phyloP scores from a whole-genome alignment of 2,797 vertebrate genomes.

The Syngnathus acus region DNA sequence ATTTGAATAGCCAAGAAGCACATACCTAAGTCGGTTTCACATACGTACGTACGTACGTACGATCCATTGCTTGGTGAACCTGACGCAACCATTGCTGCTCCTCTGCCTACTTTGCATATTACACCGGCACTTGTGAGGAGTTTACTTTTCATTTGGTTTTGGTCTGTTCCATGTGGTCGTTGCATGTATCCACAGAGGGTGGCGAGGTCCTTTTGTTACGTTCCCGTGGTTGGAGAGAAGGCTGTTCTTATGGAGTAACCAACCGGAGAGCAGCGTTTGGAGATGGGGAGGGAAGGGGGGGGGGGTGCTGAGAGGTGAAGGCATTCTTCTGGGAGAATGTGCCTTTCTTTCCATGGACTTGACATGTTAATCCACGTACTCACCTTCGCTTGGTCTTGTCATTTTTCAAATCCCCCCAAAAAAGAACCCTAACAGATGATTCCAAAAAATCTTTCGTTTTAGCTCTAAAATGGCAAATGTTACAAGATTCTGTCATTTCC shows the following conservation, averaged over 20 bases:
- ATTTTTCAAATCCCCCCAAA: background rate
- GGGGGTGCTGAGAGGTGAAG: background rate
- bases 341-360: background rate
- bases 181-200: slow-evolving; percentile 23
- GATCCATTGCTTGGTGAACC: no score
- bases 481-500: no score
- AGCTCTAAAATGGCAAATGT: no score
- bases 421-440: no score
- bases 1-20: background rate
- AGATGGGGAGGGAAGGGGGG: background rate
- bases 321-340: background rate
- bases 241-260: slow-evolving; percentile 51
- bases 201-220: slow-evolving; percentile 30
- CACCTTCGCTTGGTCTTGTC: background rate
- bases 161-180: background rate
- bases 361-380: background rate
- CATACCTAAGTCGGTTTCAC: background rate
- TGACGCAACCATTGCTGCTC: no score
- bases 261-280: slow-evolving; percentile 31
- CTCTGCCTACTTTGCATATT: background rate
- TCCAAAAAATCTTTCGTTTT: no score
- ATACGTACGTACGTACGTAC: background rate
- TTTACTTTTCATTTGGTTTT: background rate
- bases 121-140: background rate
- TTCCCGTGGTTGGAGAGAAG: slow-evolving; percentile 57